Base-by-base conservation (phyloP, 2,888 invertebrate genomes). In the Caenorhabditis sp. region DNA sequence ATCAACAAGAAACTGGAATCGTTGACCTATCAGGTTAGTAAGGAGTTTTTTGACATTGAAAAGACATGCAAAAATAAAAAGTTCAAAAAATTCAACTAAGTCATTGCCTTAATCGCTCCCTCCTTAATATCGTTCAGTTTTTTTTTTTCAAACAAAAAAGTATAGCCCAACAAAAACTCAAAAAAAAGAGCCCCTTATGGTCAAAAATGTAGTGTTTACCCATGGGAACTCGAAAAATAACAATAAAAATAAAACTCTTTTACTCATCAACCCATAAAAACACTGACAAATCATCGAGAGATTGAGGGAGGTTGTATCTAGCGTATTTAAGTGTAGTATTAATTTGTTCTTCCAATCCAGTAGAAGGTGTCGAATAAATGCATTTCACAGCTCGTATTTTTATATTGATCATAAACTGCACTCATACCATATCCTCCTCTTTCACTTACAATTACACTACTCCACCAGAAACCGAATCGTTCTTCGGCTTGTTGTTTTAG, bases 1-100 rank as follows among this genome's bases (percentile, higher is more conserved):
- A 77, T 57, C 70, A 70, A 49, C 89, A 91, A 74, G 90, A 92
- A 0, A 90, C 91, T 52, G 97, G 95, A 57, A 89, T 91, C n/a
- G 87, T 91, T 52, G 90, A 90, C 26, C 83, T 91, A 17, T 83
- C 89, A 73, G 85, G 88, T 87, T 14, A 63, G 77, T 67, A n/a
- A n/a, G 31, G 49, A 61, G n/a, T n/a, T n/a, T n/a, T n/a, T n/a
- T n/a, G n/a, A n/a, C n/a, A n/a, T n/a, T n/a, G 53, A 68, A 50
- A 58, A 53, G 59, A 62, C 58, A 57, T 38, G n/a, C 7, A 53
- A 17, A 17, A 17, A 53, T 53, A 56, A 21, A 56, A 27, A 21
- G 5, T 20, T 5, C 17, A 56, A 17, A 56, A 21, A 21, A 56
- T 26, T 7, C 7, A n/a, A n/a, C 38, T 14, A 14, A 38, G 7